These are phyloP conservation scores for Metopolophium dirhodum DNA, from an alignment of 1,140 invertebrate species.

Conservation along the genomic window DNA sequence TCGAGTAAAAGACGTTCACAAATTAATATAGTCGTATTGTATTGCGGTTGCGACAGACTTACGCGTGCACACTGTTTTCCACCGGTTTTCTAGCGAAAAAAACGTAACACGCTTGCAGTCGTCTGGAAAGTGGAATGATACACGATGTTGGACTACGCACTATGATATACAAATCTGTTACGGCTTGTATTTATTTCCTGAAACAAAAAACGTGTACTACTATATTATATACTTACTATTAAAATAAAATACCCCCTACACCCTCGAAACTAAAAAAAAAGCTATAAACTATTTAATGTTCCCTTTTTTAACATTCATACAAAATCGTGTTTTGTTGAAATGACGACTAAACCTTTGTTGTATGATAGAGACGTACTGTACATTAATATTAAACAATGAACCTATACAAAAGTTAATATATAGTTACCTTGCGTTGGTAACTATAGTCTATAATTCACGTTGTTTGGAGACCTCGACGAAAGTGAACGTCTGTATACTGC, in stretches of 20 bases:
- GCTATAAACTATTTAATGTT: background rate
- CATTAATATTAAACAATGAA: background rate
- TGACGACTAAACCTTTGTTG: background rate
- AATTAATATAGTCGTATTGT: background rate
- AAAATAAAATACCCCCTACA: background rate
- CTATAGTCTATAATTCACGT: background rate
- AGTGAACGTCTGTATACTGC: background rate
- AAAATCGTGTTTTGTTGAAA: background rate
- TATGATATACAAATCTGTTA: background rate
- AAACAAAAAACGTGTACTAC: background rate
- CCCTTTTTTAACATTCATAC: background rate
- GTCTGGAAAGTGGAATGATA: background rate
- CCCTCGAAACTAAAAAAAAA: background rate
- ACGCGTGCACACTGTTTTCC: background rate
- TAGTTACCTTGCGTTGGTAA: background rate
- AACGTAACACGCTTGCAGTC: background rate
- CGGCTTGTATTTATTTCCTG: background rate
- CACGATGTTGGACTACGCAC: background rate
- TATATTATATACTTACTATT: background rate
- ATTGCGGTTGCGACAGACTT: background rate
- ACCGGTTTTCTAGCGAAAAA: background rate
- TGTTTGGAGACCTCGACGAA: slow-evolving; percentile 4
- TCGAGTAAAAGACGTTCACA: background rate
- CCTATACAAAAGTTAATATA: background rate
- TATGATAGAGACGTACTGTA: background rate